Base-by-base conservation (phyloP, 1,140 invertebrate species). In the Ridgeia piscesae region DNA sequence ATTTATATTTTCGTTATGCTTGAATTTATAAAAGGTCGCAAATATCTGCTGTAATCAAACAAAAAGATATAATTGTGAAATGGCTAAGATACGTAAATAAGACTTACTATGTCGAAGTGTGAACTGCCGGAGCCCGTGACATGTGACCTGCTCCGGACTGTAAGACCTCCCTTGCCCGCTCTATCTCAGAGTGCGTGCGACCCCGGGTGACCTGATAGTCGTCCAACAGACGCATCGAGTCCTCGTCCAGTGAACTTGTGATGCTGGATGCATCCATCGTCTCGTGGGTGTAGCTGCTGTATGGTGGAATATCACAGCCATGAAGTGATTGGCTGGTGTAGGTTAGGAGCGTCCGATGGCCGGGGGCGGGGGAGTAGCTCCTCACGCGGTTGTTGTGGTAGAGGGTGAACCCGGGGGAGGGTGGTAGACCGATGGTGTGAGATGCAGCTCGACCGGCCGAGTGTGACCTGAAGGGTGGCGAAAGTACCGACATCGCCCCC, bases 221-320 rank as follows among this genome's bases (percentile, higher is more conserved):
- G 48, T 33, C 91, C 34, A 91, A 35, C 91, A 91, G 42, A 1
- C 8, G 91, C 34, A 33, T 17, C 14, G 91, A 48, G 33, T 91
- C 91, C 48, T 91, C 91, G 33, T 91, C 91, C 48, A 91, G 91
- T 8, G 91, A 91, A 48, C 91, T 91, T 34, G 89, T 90, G 33
- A 90, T 90, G 31, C 89, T 90, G 14, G 89, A 34, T 34, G 35
- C 89, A 90, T 90, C 89, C 33, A 90, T 34, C 34, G 11, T 33
- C 35, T 90, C 89, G 11, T 34, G 89, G 33, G 9, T 1, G 31
- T 34, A 35, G 35, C 89, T 77, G 4, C 11, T 77, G 89, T 2
- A 34, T 42, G 35, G 31, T 35, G 33, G 33, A 35, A 91, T 42
- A 91, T 33, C 48, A 14, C 42, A 48, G 34, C 1, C n/a, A 14